Evolutionary conservation across 1,140 invertebrate genomes (phyloP).

Genomic region (Anadara kagoshimensis): DNA sequence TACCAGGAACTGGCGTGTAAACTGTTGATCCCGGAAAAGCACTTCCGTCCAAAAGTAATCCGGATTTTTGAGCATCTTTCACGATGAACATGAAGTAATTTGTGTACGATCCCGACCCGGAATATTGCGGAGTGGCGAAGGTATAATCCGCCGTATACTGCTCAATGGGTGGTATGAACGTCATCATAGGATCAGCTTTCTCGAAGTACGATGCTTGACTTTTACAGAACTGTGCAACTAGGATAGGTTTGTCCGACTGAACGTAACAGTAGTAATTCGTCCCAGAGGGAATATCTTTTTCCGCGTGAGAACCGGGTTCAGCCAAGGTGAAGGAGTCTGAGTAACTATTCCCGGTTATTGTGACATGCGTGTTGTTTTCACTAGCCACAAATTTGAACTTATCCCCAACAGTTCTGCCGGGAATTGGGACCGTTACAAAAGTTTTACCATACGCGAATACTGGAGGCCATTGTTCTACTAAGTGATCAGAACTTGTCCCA

Average conservation of each 20-base stretch:
- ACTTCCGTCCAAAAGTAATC: slow-evolving; percentile 12
- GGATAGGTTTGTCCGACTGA: slow-evolving; percentile 29
- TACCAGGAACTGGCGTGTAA: slow-evolving; percentile 11
- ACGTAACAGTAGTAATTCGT: slow-evolving; percentile 30
- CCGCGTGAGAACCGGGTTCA: slow-evolving; percentile 9
- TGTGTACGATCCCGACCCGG: slow-evolving; percentile 28
- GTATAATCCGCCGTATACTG: slow-evolving; percentile 50
- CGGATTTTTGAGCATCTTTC: slow-evolving; percentile 9
- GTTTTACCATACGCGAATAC: slow-evolving; percentile 52
- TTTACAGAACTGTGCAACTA: slow-evolving; percentile 32
- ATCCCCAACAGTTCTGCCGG: slow-evolving; percentile 46
- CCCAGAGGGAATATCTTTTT: slow-evolving; percentile 14
- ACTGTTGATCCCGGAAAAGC: slow-evolving; percentile 1
- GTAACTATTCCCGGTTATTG: slow-evolving; percentile 11
- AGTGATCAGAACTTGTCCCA: slow-evolving; percentile 40
- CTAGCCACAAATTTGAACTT: slow-evolving; percentile 47
- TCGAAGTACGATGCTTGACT: slow-evolving; percentile 6
- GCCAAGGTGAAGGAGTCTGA: slow-evolving; percentile 32
- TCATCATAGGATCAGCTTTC: slow-evolving; percentile 47
- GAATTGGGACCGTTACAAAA: slow-evolving; percentile 48
- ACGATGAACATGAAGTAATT: slow-evolving; percentile 49
- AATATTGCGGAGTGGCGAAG: slow-evolving; percentile 38
- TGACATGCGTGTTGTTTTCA: slow-evolving; percentile 37
- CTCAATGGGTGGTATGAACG: slow-evolving; percentile 37
- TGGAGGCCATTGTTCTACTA: slow-evolving; percentile 56